These are phyloP conservation scores for Aphelocoma californica DNA, from an alignment of 2,797 vertebrate genomes.

Conservation along the genomic window DNA sequence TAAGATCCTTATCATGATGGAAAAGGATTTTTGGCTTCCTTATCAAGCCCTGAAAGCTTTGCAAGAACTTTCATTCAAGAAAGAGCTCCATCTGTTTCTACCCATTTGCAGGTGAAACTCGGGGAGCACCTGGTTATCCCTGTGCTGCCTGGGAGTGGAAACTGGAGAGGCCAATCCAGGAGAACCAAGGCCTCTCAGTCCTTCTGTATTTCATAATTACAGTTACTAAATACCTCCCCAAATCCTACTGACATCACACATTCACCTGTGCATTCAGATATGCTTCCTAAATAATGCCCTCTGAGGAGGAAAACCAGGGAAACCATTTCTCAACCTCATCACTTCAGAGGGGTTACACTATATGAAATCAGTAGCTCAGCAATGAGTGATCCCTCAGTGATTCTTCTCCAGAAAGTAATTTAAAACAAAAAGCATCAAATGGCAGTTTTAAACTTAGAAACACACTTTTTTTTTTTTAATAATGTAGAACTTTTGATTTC, in stretches of 20 bases:
- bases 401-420: not conserved
- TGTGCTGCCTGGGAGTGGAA: not conserved
- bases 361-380: not conserved
- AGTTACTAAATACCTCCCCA: not conserved
- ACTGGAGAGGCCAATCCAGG: not conserved
- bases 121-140: not conserved
- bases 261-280: not conserved
- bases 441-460: not conserved
- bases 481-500: not conserved
- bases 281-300: not conserved
- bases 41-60: not conserved
- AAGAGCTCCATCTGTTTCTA: not conserved
- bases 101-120: not conserved
- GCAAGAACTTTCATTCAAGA: not conserved
- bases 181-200: not conserved
- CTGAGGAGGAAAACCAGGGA: not conserved
- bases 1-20: not conserved
- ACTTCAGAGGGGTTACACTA: not conserved
- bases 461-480: fast-evolving
- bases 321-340: not conserved
- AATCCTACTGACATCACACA: not conserved
- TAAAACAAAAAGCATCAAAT: not conserved
- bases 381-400: not conserved
- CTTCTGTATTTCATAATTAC: not conserved
- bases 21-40: not conserved